Base-by-base conservation (phyloP, 2,797 vertebrate species). In the Sebastes umbrosus region DNA sequence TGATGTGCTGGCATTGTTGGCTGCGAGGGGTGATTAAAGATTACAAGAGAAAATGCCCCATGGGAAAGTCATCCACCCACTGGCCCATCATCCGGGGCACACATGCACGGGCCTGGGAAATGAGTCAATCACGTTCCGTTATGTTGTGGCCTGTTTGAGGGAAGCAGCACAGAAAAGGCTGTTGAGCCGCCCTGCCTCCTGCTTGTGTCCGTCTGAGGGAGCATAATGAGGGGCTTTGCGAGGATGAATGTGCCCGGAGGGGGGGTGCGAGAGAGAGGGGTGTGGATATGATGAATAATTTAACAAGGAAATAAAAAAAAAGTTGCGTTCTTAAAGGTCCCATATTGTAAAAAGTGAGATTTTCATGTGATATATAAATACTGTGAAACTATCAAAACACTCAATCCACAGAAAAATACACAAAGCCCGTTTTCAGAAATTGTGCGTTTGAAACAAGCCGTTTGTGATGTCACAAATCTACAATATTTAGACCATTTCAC, bases 31-130 rank as follows among this genome's bases (percentile, higher is more conserved):
- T 88, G 88, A 92, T 93, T 94, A 90, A 83, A 91, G 91, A 94
- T 93, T 87, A 91, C 77, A 84, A 82, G 81, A 84, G 86, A 87
- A 85, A 92, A 88, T 85, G 82, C 83, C 90, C 90, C 90, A 91
- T 93, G 95, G 92, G 93, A 95, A 94, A 93, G 92, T 88, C 91
- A 87, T 82, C 92, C 90, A 87, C 90, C 88, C 88, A 84, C 84
- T 84, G 82, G 88, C 90, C 16, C 88, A 86, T 86, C 91, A 90
- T 91, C 84, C 82, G 46, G 85, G 83, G 77, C 54, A 76, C 80
- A 75, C 79, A 77, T 80, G 77, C 79, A 81, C 58, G n/a, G 68
- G 81, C 71, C 80, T 27, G 91, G 90, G 94, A 93, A 95, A 91
- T 80, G 84, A 90, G 88, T 89, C 88, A 80, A 87, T 88, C 91